phyloP scores from a whole-genome alignment of 2,797 vertebrate species.

The Pachyuromys duprasi region DNA sequence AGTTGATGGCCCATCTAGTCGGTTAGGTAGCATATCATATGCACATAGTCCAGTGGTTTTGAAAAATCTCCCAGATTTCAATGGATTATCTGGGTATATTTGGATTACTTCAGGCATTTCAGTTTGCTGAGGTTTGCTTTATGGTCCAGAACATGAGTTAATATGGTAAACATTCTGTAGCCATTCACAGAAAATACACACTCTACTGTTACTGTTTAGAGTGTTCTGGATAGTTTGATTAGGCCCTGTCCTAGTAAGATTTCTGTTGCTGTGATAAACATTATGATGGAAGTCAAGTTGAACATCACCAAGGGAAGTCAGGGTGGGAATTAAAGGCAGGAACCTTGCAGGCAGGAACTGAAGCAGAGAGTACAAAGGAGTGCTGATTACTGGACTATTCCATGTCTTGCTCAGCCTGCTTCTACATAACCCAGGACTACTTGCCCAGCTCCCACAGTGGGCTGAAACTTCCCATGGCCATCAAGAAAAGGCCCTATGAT shows the following conservation, averaged over 20 bases:
- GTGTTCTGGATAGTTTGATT: neutral
- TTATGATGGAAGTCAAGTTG: neutral
- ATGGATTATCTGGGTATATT: neutral
- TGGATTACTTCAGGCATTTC: neutral
- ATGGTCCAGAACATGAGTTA: neutral
- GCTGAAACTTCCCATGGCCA: neutral
- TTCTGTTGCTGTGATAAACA: neutral
- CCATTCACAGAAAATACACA: neutral
- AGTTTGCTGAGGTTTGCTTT: neutral
- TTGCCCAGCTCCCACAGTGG: neutral
- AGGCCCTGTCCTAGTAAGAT: neutral
- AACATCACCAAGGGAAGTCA: neutral
- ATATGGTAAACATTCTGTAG: neutral
- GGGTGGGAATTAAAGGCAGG: neutral
- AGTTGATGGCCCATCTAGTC: neutral
- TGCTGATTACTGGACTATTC: too few species aligned
- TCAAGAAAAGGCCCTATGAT: neutral
- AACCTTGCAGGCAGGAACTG: neutral
- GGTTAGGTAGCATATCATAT: neutral
- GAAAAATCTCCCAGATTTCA: neutral
- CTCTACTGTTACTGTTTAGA: neutral
- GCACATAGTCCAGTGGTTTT: neutral
- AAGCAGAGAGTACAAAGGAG: neutral
- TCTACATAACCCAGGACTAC: neutral
- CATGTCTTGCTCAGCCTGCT: neutral